Percentiles rank a stretch among this genome's conserved stretches.
phyloP scores from a whole-genome alignment of 2,797 vertebrate genomes.

The Rhodeus uyekii region DNA sequence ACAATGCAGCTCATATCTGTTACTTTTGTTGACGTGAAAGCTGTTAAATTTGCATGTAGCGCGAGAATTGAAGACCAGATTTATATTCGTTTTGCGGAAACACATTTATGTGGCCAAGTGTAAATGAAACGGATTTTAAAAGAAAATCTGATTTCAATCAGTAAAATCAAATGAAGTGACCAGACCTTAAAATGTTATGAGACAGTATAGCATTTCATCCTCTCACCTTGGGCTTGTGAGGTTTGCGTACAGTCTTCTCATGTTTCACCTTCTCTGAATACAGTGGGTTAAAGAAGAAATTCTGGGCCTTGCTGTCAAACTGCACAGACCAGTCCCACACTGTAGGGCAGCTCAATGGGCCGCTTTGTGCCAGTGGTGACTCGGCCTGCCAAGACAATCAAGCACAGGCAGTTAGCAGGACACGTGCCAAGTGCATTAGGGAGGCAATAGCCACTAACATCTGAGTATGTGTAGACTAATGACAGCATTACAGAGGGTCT shows the following conservation, averaged over 20 bases:
- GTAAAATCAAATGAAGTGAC: neutral
- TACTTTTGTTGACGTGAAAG: neutral
- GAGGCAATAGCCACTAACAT: neutral
- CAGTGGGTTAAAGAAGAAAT: constrained; percentile 84
- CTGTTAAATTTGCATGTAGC: neutral
- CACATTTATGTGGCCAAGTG: neutral
- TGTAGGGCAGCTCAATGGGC: constrained; percentile 78
- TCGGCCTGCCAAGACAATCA: constrained; percentile 82
- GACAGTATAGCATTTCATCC: neutral
- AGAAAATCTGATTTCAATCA: neutral
- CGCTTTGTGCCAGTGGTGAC: constrained; percentile 71
- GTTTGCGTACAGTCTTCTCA: constrained; percentile 75
- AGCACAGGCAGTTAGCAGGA: constrained; percentile 57
- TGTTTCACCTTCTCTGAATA: constrained; percentile 81
- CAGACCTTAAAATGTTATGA: neutral
- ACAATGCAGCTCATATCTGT: neutral
- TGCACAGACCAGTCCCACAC: constrained; percentile 91
- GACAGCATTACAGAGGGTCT: constrained; percentile 33
- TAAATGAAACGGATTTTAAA: neutral
- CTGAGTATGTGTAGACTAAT: constrained; percentile 14
- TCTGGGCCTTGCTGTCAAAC: constrained; percentile 84
- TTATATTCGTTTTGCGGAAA: neutral
- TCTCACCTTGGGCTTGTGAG: constrained; percentile 79
- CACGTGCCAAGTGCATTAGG: neutral
- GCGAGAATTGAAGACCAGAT: neutral